Evolutionary conservation across 2,888 invertebrate genomes (phyloP).

Genomic region (Cheilosia soror): DNA sequence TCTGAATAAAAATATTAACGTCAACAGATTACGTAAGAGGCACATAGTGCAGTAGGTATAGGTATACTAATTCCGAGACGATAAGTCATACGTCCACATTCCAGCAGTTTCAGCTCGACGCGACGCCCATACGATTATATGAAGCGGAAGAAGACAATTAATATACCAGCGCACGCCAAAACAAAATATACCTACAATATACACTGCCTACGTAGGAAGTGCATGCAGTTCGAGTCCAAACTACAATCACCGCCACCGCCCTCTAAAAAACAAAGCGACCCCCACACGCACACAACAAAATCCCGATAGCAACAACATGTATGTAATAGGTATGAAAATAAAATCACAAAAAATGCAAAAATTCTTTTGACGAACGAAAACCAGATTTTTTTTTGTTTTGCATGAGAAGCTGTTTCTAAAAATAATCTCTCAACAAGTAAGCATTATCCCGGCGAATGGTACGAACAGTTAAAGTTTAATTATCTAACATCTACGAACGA

Average conservation of each 20-base stretch:
- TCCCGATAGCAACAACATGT: slow-evolving; percentile 37
- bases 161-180: slow-evolving; percentile 44
- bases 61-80: background rate
- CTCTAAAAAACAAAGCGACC: background rate
- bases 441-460: slow-evolving; percentile 29
- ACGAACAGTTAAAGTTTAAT: slow-evolving; percentile 27
- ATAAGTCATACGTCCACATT: background rate
- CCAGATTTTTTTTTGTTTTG: background rate
- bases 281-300: slow-evolving; percentile 4
- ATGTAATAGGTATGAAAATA: slow-evolving; percentile 8
- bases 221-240: slow-evolving; percentile 28
- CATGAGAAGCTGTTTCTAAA: slow-evolving; percentile 32
- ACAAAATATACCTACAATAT: background rate
- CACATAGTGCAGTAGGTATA: background rate
- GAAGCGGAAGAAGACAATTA: slow-evolving; percentile 56
- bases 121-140: slow-evolving; percentile 39
- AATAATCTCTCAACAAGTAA: slow-evolving; percentile 32
- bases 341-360: slow-evolving; percentile 47
- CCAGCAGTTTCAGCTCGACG: background rate
- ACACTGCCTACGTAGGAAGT: slow-evolving; percentile 1
- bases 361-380: slow-evolving; percentile 22
- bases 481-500: slow-evolving; percentile 31
- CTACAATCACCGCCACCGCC: slow-evolving; percentile 32
- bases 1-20: background rate
- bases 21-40: background rate